Evolutionary conservation across 1,140 invertebrate genomes (phyloP).

Genomic region (Hycleus phaleratus): DNA sequence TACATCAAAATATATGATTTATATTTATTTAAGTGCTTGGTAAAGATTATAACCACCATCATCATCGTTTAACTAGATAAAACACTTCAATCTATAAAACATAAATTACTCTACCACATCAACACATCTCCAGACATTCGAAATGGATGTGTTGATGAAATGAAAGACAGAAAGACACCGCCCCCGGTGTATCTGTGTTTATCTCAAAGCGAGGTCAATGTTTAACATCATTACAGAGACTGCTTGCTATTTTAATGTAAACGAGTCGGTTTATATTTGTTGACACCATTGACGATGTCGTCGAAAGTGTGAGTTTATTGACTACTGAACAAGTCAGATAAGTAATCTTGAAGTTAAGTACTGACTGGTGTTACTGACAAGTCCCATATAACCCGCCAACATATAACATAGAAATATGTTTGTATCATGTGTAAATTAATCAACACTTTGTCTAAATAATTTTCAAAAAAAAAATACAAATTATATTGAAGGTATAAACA

Average conservation of each 20-base stretch:
- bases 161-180: background rate
- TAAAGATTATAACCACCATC: slow-evolving; percentile 3
- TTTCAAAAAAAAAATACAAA: too few relatives aligned
- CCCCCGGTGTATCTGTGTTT: slow-evolving; percentile 14
- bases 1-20: slow-evolving; percentile 4
- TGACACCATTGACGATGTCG: slow-evolving; percentile 18
- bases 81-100: slow-evolving; percentile 11
- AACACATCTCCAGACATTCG: slow-evolving; percentile 1
- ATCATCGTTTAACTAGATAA: background rate
- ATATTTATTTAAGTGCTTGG: slow-evolving; percentile 12
- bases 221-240: slow-evolving; percentile 4
- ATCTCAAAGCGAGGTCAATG: slow-evolving; percentile 18
- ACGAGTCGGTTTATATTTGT: slow-evolving; percentile 30
- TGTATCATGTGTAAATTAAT: too few relatives aligned
- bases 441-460: too few relatives aligned
- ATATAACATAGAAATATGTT: too few relatives aligned
- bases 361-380: slow-evolving; percentile 24
- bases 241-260: slow-evolving; percentile 23
- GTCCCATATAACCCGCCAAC: slow-evolving; percentile 3
- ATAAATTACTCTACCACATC: slow-evolving; percentile 17
- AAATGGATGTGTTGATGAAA: too few relatives aligned
- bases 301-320: slow-evolving; percentile 23
- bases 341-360: slow-evolving; percentile 25
- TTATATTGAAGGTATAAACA: too few relatives aligned
- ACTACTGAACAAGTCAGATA: slow-evolving; percentile 21